Base-by-base conservation (phyloP, 2,797 vertebrate genomes). In the Sylvia borin region DNA sequence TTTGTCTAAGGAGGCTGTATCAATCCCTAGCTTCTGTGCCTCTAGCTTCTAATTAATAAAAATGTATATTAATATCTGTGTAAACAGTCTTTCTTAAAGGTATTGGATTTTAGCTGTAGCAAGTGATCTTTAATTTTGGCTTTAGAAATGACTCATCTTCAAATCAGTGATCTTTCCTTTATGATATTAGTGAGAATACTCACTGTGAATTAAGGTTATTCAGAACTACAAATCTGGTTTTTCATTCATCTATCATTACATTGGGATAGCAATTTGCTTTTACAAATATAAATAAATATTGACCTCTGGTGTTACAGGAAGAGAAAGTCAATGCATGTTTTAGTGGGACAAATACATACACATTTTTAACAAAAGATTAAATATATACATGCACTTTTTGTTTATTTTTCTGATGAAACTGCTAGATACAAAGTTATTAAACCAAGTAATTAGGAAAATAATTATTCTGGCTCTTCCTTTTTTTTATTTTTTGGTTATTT, bases 171-270 rank as follows among this genome's bases (percentile, higher is more conserved):
- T 50, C 40, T 97, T 97, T 97, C 90, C 88, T 93, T 98, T 96
- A 94, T 82, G 26, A 10, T 86, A 60, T 93, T 92, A 91, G 72
- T 96, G 92, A 92, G 95, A 95, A 97, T 96, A 79, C 13, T 88
- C 96, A 78, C 83, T 96, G 88, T 97, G 90, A 96, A 96, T 97
- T 97, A 97, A 97, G 95, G 83, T 80, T 89, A 64, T 96, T 93
- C 94, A 96, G 96, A 98, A 97, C 97, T 97, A 97, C 20, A 97
- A 96, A 97, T 96, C 92, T 96, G 95, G 29, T 97, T 95, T 93
- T 62, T 51, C 82, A 40, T 71, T 72, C 34, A 67, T n/a, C 27
- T 92, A 18, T 87, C 48, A 85, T 91, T 85, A 67, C 14, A 61
- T 76, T 93, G 89, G 13, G 40, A 47, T 65, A 65, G 31, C 22